Evolutionary conservation across 92 coral and sea anemone genomes (phyloP).

Genomic region (Phymanthus crucifer): DNA sequence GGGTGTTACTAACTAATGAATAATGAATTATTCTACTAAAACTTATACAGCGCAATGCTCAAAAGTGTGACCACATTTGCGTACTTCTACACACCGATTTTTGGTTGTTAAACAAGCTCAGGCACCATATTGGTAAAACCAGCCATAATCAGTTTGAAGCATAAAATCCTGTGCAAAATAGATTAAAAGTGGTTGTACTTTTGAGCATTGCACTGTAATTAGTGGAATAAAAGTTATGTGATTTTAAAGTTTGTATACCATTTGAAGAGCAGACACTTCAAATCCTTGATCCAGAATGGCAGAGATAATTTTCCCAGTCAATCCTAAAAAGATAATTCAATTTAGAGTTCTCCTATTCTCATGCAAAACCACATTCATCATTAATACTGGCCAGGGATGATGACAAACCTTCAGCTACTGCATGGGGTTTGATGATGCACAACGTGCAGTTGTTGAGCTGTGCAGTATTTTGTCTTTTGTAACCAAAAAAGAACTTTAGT

Average conservation of each 20-base stretch:
- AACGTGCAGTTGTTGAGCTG: conserved; percentile 73
- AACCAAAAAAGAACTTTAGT: conserved; percentile 81
- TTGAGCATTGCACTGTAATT: no score
- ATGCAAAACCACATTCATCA: neutral
- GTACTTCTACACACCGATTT: no score
- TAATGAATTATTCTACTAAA: no score
- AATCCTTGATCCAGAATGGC: conserved; percentile 81
- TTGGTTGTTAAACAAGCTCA: no score
- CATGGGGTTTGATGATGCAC: conserved; percentile 91
- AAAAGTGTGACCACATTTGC: no score
- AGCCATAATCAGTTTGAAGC: no score
- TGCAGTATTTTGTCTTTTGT: conserved; percentile 68
- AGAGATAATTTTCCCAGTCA: conserved; percentile 79
- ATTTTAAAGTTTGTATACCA: conserved; percentile 48
- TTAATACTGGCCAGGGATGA: neutral
- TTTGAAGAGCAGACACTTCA: conserved; percentile 82
- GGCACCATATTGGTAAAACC: no score
- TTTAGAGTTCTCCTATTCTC: neutral
- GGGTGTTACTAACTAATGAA: no score
- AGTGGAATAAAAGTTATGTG: neutral
- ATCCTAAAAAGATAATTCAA: conserved; percentile 49
- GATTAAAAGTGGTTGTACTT: no score
- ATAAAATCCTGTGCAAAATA: no score
- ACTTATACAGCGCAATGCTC: no score
- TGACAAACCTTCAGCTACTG: conserved; percentile 76